phyloP scores from a whole-genome alignment of 30 jellyfish, hydroid and myxozoan genomes.

The Turritopsis dohrnii region DNA sequence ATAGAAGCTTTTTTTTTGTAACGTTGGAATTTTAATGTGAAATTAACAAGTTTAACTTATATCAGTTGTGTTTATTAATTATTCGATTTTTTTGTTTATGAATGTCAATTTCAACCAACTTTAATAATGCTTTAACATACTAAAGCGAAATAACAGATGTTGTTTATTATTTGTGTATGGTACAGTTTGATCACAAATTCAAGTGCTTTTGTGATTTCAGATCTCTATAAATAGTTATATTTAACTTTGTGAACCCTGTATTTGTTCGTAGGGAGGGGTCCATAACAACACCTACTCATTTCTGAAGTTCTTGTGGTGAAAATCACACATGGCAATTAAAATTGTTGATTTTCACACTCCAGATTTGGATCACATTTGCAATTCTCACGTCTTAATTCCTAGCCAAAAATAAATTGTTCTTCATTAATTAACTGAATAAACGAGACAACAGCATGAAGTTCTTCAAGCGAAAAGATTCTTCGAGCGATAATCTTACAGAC shows the following conservation, averaged over 20 bases:
- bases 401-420: neutral
- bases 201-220: neutral
- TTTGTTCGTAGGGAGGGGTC: too few relatives aligned
- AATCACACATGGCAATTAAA: too few relatives aligned
- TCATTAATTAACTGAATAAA: neutral
- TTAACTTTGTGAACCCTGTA: too few relatives aligned
- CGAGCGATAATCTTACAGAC: neutral
- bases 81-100: neutral
- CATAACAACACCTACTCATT: too few relatives aligned
- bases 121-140: neutral
- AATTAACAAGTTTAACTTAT: neutral
- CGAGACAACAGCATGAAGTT: neutral
- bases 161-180: neutral
- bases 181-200: neutral
- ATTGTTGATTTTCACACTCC: neutral
- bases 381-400: neutral
- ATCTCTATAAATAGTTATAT: neutral
- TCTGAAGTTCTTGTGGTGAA: neutral
- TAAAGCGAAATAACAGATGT: neutral
- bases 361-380: neutral
- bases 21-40: neutral
- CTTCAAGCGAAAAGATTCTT: conserved; percentile 10
- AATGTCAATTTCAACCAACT: neutral
- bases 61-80: neutral
- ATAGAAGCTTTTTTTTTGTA: neutral